Conservation (phyloP, 2,888 invertebrate species). For the Phengaris alcon region DNA sequence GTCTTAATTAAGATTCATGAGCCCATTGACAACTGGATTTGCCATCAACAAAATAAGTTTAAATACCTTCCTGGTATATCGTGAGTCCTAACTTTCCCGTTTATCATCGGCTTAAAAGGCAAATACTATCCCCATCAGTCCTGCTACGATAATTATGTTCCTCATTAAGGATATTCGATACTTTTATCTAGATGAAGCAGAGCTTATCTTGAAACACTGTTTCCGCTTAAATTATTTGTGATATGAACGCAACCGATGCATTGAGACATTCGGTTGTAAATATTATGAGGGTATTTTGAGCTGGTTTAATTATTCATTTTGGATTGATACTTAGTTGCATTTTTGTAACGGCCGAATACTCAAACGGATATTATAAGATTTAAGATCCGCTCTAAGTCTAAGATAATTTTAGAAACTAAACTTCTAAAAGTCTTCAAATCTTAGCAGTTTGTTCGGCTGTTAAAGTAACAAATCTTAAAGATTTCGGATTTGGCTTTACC, state of each 20-base stretch:
- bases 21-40: not conserved
- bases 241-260: constrained; percentile 3
- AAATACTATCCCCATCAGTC: constrained; percentile 37
- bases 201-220: constrained; percentile 10
- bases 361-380: not conserved
- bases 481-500: not conserved
- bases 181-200: constrained; percentile 27
- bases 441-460: too few relatives aligned
- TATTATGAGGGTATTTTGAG: not conserved
- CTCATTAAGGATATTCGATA: constrained; percentile 41
- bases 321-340: not conserved
- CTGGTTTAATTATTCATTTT: not conserved
- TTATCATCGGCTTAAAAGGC: constrained; percentile 46
- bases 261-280: constrained; percentile 8
- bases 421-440: too few relatives aligned
- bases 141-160: constrained; percentile 41
- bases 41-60: not conserved
- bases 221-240: constrained; percentile 20
- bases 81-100: not conserved
- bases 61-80: not conserved
- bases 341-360: not conserved
- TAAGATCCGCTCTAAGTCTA: too few relatives aligned
- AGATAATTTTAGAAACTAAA: too few relatives aligned
- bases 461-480: too few relatives aligned
- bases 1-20: not conserved